Conservation (phyloP, 2,113 vertebrate species). For the Alethe diademata region DNA sequence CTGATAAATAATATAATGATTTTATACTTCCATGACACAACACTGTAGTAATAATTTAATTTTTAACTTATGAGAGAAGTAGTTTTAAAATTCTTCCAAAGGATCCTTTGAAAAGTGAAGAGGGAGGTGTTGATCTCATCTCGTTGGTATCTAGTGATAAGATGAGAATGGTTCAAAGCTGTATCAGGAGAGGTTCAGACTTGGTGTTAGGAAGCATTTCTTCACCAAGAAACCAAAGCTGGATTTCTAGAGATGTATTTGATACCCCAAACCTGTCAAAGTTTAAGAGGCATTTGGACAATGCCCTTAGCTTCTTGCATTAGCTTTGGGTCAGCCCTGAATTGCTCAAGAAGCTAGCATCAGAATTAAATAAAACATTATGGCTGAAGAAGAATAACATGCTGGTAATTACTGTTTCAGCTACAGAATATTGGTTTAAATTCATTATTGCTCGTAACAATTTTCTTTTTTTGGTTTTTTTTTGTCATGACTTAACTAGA, state of each 20-base stretch:
- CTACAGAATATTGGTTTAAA: neutral
- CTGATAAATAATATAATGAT: neutral
- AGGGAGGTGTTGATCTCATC: neutral
- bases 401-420: neutral
- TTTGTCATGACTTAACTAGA: neutral
- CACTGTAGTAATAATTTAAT: neutral
- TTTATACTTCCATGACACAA: neutral
- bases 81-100: neutral
- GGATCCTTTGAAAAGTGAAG: neutral
- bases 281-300: neutral
- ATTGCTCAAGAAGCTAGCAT: neutral
- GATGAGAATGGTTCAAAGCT: neutral
- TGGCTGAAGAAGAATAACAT: neutral
- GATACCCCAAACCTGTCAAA: neutral
- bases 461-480: no score
- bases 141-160: neutral
- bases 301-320: neutral
- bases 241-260: neutral
- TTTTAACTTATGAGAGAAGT: neutral
- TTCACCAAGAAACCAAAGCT: neutral
- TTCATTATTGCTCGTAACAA: neutral
- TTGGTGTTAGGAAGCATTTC: neutral
- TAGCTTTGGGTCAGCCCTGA: neutral
- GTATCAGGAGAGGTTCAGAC: rapidly evolving
- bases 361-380: neutral